Conservation (phyloP, 2,888 invertebrate species). For the Penaeus monodon region DNA sequence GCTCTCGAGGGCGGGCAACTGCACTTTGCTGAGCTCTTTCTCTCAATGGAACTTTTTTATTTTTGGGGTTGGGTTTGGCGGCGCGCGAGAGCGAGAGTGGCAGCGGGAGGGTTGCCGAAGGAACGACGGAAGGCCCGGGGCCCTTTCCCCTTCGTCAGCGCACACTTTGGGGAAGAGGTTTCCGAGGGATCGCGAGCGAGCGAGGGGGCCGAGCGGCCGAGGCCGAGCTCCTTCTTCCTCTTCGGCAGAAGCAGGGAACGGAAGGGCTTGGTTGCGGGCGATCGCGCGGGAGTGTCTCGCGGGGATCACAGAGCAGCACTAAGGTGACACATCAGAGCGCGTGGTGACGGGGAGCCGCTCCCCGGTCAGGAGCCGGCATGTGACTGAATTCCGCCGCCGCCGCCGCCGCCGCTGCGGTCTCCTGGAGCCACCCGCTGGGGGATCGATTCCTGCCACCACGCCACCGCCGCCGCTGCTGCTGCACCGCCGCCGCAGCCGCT, state of each 20-base stretch:
- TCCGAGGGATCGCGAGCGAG: neutral
- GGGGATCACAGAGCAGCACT: too few species aligned
- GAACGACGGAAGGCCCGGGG: neutral
- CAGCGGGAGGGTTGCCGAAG: neutral
- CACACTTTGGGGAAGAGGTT: too few species aligned
- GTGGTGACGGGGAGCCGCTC: conserved; percentile 38
- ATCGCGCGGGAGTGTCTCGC: too few species aligned
- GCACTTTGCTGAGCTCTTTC: too few species aligned
- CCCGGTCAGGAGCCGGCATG: conserved; percentile 52
- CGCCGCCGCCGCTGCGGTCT: conserved; percentile 25
- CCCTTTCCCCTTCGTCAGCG: neutral
- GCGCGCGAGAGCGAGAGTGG: neutral
- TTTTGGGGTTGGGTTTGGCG: neutral
- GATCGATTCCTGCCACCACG: conserved; percentile 26
- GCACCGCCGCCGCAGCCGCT: conserved; percentile 11
- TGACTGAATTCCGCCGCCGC: conserved; percentile 47
- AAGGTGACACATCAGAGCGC: conserved; percentile 13
- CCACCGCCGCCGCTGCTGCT: conserved; percentile 5
- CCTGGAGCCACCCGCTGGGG: conserved; percentile 26
- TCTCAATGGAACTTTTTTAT: too few species aligned
- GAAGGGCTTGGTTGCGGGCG: too few species aligned
- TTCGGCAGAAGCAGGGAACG: too few species aligned
- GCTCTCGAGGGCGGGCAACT: neutral
- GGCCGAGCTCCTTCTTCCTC: too few species aligned
- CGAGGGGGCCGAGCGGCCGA: neutral